These are phyloP conservation scores for Bursaphelenchus mucronatus DNA, from an alignment of 1,140 invertebrate species.

Conservation along the genomic window DNA sequence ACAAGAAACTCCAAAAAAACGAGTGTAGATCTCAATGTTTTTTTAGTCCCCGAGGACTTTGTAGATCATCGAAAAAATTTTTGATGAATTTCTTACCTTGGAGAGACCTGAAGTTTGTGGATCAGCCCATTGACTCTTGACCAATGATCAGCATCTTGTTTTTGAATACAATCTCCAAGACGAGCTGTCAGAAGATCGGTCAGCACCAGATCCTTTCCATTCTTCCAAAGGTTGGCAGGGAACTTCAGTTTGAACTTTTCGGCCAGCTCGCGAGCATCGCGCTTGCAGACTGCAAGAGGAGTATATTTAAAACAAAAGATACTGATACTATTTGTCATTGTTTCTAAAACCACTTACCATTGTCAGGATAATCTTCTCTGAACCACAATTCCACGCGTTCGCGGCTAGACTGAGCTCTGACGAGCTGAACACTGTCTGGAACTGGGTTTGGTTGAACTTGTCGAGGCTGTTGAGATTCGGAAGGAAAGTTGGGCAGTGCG, in stretches of 20 bases:
- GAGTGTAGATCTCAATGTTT: slow-evolving; percentile 18
- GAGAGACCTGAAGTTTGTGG: slow-evolving; percentile 17
- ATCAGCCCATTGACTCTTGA: slow-evolving; percentile 28
- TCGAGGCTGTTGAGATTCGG: not conserved
- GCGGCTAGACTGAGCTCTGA: slow-evolving; percentile 5
- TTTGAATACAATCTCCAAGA: slow-evolving; percentile 35
- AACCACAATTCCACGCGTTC: slow-evolving; percentile 34
- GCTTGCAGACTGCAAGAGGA: slow-evolving; percentile 35
- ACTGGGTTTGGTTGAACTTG: slow-evolving; percentile 19
- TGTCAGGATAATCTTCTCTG: slow-evolving; percentile 33
- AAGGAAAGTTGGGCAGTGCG: not conserved
- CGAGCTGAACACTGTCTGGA: slow-evolving; percentile 18
- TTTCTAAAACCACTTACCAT: slow-evolving; percentile 21
- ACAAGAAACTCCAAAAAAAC: slow-evolving; percentile 12
- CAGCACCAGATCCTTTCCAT: slow-evolving; percentile 45
- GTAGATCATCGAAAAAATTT: slow-evolving; percentile 3
- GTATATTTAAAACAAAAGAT: not conserved
- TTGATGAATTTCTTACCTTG: slow-evolving; percentile 22
- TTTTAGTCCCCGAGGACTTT: slow-evolving; percentile 14
- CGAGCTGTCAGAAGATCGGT: slow-evolving; percentile 38
- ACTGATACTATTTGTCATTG: slow-evolving; percentile 4
- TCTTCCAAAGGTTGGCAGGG: slow-evolving; percentile 34
- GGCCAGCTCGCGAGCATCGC: slow-evolving; percentile 31
- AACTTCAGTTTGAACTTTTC: slow-evolving; percentile 41
- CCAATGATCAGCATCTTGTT: slow-evolving; percentile 42